Percentiles rank a stretch among this genome's conserved stretches.
These are phyloP conservation scores for Phthorimaea operculella DNA, from an alignment of 1,140 invertebrate species.

Conservation along the genomic window DNA sequence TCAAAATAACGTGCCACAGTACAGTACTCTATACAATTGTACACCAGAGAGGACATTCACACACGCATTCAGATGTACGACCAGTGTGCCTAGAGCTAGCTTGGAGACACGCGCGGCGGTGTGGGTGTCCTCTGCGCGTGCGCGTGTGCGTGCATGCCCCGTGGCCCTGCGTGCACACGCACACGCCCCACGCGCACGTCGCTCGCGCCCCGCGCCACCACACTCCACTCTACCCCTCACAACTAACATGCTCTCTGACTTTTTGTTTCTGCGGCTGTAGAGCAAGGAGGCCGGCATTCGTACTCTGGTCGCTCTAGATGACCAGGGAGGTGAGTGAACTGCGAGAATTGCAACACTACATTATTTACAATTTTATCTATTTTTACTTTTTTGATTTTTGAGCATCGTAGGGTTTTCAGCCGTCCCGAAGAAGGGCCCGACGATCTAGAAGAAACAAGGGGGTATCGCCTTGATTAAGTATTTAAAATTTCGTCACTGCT, in stretches of 20 bases:
- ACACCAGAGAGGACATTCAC: slow-evolving; percentile 28
- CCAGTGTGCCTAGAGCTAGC: too few species aligned
- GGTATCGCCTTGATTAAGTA: slow-evolving; percentile 47
- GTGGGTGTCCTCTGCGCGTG: background rate
- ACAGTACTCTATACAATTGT: slow-evolving; percentile 46
- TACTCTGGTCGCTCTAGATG: slow-evolving; percentile 98
- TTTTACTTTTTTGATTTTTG: slow-evolving; percentile 61
- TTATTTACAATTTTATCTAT: slow-evolving; percentile 65
- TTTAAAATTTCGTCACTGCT: slow-evolving; percentile 51
- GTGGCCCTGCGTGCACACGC: too few species aligned
- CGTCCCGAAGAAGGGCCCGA: slow-evolving; percentile 46
- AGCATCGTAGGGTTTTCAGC: slow-evolving; percentile 62
- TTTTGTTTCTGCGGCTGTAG: slow-evolving; percentile 85
- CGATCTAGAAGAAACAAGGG: slow-evolving; percentile 48
- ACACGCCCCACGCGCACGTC: slow-evolving; percentile 12
- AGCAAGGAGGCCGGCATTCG: slow-evolving; percentile 99
- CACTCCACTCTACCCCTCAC: slow-evolving; percentile 64
- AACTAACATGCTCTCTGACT: slow-evolving; percentile 68
- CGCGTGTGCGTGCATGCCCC: background rate
- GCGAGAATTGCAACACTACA: slow-evolving; percentile 65
- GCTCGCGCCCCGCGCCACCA: slow-evolving; percentile 7
- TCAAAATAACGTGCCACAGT: slow-evolving; percentile 30
- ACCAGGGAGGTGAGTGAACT: slow-evolving; percentile 97
- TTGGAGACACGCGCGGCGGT: too few species aligned
- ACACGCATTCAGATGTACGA: too few species aligned